Conservation (phyloP, 2,113 vertebrate genomes). For the Progne subis region DNA sequence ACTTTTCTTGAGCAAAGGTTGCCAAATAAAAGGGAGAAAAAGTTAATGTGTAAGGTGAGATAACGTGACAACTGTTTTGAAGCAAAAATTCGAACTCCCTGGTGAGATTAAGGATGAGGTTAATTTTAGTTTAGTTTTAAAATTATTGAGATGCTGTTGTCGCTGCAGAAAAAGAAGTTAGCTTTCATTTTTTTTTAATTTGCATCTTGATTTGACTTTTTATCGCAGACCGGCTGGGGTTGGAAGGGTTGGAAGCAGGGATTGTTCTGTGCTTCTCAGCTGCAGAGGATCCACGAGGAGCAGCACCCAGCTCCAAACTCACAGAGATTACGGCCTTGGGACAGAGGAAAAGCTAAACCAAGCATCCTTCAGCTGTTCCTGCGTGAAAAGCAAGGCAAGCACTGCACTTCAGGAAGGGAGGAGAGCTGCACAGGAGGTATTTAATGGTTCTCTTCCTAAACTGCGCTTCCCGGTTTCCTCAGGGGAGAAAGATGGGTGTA, state of each 20-base stretch:
- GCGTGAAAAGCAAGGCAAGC: background rate
- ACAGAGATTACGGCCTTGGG: background rate
- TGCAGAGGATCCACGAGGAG: background rate
- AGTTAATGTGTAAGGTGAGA: background rate
- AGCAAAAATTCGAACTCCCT: background rate
- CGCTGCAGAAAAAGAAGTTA: background rate
- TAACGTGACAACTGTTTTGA: background rate
- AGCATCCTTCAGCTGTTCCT: background rate
- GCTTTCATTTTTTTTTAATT: background rate
- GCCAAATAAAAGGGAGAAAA: background rate
- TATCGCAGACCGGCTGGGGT: background rate
- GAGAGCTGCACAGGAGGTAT: background rate
- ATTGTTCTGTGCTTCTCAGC: background rate
- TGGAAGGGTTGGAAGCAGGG: background rate
- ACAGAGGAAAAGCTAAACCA: background rate
- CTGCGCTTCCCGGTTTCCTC: background rate
- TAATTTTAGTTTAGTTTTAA: background rate
- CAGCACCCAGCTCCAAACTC: background rate
- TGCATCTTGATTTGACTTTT: background rate
- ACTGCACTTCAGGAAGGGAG: background rate
- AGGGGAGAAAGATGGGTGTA: background rate
- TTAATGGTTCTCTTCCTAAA: background rate
- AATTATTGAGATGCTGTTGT: background rate
- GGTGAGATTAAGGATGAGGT: background rate
- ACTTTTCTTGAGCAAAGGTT: background rate